Conservation (phyloP, 1,140 invertebrate genomes). For the Tigriopus japonicus region DNA sequence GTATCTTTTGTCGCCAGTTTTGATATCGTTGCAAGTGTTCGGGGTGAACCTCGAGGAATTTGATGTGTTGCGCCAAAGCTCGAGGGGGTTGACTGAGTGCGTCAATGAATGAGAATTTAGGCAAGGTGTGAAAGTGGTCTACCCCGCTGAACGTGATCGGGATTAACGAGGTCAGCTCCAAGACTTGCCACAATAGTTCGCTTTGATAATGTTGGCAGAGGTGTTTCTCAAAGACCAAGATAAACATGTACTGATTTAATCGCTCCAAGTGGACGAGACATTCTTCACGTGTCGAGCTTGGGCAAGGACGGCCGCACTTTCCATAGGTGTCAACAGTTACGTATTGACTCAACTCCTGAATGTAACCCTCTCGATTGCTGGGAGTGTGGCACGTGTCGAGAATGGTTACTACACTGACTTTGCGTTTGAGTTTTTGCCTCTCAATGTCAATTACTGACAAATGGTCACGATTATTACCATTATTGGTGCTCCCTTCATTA, state of each 20-base stretch:
- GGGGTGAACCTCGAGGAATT: background rate
- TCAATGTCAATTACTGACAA: too few relatives aligned
- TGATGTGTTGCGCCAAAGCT: background rate
- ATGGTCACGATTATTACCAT: too few relatives aligned
- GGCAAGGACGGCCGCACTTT: constrained; percentile 1
- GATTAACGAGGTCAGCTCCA: background rate
- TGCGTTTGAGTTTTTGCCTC: too few relatives aligned
- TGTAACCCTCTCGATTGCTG: background rate
- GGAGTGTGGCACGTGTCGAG: background rate
- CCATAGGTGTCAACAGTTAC: background rate
- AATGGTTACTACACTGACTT: background rate
- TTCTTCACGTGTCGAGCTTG: background rate
- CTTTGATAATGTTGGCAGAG: background rate
- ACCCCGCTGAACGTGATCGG: constrained; percentile 3
- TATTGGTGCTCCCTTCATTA: too few relatives aligned
- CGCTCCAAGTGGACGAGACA: background rate
- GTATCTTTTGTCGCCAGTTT: background rate
- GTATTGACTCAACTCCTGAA: background rate
- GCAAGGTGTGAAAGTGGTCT: background rate
- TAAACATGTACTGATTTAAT: constrained; percentile 5
- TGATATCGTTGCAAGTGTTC: background rate
- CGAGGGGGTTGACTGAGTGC: background rate
- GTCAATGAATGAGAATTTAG: constrained; percentile 2
- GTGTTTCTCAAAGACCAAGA: constrained; percentile 5
- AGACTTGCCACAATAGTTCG: background rate